Percentiles rank a stretch among this genome's conserved stretches.
Evolutionary conservation across 2,113 vertebrate species (phyloP).

Genomic region (Shinisaurus crocodilurus): DNA sequence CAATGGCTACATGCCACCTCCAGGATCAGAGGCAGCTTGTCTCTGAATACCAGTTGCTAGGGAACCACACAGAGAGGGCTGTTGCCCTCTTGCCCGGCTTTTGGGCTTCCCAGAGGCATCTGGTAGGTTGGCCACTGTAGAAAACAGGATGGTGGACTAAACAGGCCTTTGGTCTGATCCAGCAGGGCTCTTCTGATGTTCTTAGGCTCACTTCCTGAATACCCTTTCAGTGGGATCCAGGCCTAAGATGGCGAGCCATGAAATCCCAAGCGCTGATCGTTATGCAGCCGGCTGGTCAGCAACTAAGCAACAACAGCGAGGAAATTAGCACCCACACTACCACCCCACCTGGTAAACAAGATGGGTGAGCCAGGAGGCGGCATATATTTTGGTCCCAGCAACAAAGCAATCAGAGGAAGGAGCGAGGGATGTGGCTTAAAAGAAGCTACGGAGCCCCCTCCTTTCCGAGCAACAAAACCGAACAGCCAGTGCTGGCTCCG

Average conservation of each 20-base stretch:
- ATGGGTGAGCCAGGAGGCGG: neutral
- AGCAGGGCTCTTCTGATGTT: neutral
- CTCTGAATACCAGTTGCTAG: neutral
- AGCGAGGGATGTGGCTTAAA: neutral
- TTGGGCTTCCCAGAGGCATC: too few relatives aligned
- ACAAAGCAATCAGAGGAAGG: too few relatives aligned
- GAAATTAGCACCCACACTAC: too few relatives aligned
- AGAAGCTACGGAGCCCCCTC: too few relatives aligned
- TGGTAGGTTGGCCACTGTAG: too few relatives aligned
- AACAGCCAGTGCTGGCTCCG: too few relatives aligned
- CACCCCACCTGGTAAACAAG: too few relatives aligned
- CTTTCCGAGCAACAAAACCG: neutral
- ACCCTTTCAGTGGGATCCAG: too few relatives aligned
- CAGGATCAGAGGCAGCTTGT: neutral
- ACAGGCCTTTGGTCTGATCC: neutral
- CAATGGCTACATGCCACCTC: neutral
- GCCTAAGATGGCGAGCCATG: neutral
- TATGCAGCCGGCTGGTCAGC: neutral
- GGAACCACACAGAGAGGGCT: neutral
- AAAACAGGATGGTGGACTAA: neutral
- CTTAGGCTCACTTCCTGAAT: neutral
- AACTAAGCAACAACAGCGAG: neutral
- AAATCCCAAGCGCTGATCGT: neutral
- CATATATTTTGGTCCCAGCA: too few relatives aligned
- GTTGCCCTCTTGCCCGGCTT: too few relatives aligned